A percentile compares a stretch with the other conserved stretches of the same genome.
Evolutionary conservation across 37 sponge, comb jelly and placozoan species (phyloP).

Genomic region (Tethya wilhelma): DNA sequence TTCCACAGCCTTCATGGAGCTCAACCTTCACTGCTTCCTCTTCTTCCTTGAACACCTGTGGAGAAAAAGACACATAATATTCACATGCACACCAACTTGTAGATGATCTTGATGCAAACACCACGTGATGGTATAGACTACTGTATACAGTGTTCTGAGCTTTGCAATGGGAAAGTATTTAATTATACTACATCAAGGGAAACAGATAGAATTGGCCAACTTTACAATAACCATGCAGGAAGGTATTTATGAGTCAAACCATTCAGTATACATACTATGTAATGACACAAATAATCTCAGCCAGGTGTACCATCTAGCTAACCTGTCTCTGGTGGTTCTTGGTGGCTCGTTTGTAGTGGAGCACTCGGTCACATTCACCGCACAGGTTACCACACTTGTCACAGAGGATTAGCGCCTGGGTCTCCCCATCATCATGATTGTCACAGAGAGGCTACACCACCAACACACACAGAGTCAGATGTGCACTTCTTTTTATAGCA

Average conservation of each 20-base stretch:
- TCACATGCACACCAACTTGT: not conserved
- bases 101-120: not conserved
- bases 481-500: no score
- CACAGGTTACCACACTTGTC: constrained; percentile 95
- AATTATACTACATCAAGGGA: no score
- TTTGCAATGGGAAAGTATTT: no score
- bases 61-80: not conserved
- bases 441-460: constrained; percentile 86
- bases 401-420: constrained; percentile 91
- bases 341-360: constrained; percentile 78
- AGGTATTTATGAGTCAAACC: no score
- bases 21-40: constrained; percentile 97
- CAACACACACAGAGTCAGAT: not conserved
- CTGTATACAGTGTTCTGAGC: no score
- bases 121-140: no score
- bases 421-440: constrained; percentile 97
- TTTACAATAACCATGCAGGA: no score
- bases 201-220: no score
- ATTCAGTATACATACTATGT: not conserved
- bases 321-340: constrained; percentile 88
- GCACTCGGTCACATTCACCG: constrained; percentile 95
- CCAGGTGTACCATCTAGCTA: not conserved
- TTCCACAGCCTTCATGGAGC: constrained; percentile 94
- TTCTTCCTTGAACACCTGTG: constrained; percentile 96
- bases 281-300: not conserved